A percentile compares a stretch with the other conserved stretches of the same genome.
These are phyloP conservation scores for Pluvianellus socialis DNA, from an alignment of 2,113 vertebrate species.

Conservation along the genomic window DNA sequence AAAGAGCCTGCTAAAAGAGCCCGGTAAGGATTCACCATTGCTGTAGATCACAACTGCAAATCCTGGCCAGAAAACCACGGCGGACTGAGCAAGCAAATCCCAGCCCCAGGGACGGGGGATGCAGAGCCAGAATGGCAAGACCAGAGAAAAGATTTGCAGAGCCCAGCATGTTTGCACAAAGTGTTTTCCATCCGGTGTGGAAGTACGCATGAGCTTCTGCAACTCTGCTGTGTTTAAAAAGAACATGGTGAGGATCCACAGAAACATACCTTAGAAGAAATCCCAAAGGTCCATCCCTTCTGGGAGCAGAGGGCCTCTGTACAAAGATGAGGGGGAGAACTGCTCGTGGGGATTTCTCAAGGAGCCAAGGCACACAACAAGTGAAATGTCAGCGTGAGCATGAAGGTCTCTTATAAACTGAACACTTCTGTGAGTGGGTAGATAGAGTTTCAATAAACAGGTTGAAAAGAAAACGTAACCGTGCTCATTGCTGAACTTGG, in stretches of 20 bases:
- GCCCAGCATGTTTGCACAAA: neutral
- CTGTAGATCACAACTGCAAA: neutral
- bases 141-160: neutral
- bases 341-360: fast-evolving
- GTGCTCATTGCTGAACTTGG: neutral
- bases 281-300: neutral
- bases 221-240: neutral
- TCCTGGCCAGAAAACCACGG: neutral
- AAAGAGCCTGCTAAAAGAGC: neutral
- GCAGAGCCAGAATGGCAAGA: neutral
- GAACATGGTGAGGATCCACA: neutral
- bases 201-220: fast-evolving
- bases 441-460: neutral
- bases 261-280: neutral
- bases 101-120: neutral
- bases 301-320: neutral
- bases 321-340: neutral
- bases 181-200: neutral
- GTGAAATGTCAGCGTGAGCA: neutral
- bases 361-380: neutral
- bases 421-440: neutral
- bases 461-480: neutral
- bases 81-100: fast-evolving
- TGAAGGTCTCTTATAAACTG: neutral
- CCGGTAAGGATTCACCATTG: neutral